Conservation (phyloP, 2,888 invertebrate genomes). For the Achlya flavicornis region DNA sequence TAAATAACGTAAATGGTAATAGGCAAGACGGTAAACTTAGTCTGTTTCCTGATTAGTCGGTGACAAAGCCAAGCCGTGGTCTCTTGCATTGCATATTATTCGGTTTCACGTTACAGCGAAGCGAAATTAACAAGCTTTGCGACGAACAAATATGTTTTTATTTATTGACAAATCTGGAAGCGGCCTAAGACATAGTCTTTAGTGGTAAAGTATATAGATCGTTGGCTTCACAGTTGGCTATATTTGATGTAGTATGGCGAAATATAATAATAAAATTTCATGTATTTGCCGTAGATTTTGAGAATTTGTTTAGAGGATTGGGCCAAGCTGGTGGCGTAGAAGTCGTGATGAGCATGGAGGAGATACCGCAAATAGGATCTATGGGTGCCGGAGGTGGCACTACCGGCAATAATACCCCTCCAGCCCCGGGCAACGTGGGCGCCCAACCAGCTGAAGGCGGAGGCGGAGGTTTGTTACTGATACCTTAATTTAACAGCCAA, state of each 20-base stretch:
- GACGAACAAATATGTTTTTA: too few species aligned
- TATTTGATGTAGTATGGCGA: slow-evolving; percentile 19
- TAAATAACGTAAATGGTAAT: neutral
- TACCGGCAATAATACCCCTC: slow-evolving; percentile 20
- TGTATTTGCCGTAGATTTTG: slow-evolving; percentile 56
- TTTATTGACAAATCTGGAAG: too few species aligned
- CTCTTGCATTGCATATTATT: neutral
- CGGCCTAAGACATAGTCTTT: neutral
- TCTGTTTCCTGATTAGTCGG: neutral
- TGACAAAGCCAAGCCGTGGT: neutral
- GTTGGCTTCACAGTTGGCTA: slow-evolving; percentile 7
- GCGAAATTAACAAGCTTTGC: neutral
- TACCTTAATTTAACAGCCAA: slow-evolving; percentile 2
- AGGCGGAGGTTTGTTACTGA: slow-evolving; percentile 18
- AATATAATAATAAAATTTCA: slow-evolving; percentile 10
- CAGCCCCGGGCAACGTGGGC: slow-evolving; percentile 12
- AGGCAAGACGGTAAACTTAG: neutral
- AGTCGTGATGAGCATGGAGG: slow-evolving; percentile 70
- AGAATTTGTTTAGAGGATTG: slow-evolving; percentile 59
- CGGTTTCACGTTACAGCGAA: neutral
- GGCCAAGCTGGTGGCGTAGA: slow-evolving; percentile 52
- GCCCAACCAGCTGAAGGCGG: slow-evolving; percentile 18
- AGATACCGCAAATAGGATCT: slow-evolving; percentile 46
- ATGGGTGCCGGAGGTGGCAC: slow-evolving; percentile 31
- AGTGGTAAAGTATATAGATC: slow-evolving; percentile 24